phyloP scores from a whole-genome alignment of 2,113 vertebrate species.

The Poeciliopsis turrubarensis region DNA sequence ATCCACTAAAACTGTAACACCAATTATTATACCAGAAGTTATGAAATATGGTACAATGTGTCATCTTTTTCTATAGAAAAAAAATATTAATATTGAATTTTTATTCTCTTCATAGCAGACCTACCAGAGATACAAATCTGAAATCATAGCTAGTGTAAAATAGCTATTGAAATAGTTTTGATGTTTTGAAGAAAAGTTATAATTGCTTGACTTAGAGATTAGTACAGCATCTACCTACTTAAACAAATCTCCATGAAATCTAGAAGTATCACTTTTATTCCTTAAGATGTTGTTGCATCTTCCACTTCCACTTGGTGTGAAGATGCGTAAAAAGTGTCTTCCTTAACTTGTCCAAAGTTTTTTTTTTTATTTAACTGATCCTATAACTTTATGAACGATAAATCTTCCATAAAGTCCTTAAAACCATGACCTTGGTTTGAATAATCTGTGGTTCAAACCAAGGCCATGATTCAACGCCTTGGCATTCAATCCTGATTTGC shows the following conservation, averaged over 20 bases:
- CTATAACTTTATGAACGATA: not conserved
- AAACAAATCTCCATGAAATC: not conserved
- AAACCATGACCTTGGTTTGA: too few relatives aligned
- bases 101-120: not conserved
- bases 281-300: too few relatives aligned
- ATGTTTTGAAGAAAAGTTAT: too few relatives aligned
- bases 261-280: not conserved
- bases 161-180: not conserved
- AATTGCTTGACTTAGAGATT: too few relatives aligned
- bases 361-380: not conserved
- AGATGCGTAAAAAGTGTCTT: not conserved
- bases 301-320: not conserved
- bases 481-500: slow-evolving; percentile 17
- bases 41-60: not conserved
- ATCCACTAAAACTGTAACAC: not conserved
- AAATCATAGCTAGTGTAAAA: not conserved
- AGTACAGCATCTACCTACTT: not conserved
- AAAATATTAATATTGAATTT: not conserved
- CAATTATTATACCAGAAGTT: not conserved
- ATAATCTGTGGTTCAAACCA: too few relatives aligned
- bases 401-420: not conserved
- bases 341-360: not conserved
- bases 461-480: slow-evolving; percentile 11
- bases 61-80: not conserved
- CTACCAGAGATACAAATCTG: not conserved